A percentile compares a stretch with the other conserved stretches of the same genome.
These are phyloP conservation scores for Eulithis prunata DNA, from an alignment of 2,888 invertebrate species.

Conservation along the genomic window DNA sequence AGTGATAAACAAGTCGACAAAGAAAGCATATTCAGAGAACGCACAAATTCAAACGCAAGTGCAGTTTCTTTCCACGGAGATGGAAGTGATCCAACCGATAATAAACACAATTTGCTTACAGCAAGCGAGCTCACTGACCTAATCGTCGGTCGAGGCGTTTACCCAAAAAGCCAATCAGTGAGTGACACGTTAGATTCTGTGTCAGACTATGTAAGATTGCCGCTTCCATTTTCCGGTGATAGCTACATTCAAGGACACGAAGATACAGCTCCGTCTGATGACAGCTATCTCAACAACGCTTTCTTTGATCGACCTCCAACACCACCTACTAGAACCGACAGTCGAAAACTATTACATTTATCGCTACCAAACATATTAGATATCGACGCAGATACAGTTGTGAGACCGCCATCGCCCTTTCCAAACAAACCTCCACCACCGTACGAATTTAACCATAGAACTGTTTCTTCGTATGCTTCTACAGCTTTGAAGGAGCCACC, in stretches of 20 bases:
- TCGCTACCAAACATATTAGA: slow-evolving; percentile 79
- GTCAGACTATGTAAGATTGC: slow-evolving; percentile 94
- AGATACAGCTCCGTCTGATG: slow-evolving; percentile 85
- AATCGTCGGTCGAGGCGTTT: slow-evolving; percentile 91
- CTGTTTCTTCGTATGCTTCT: slow-evolving; percentile 66
- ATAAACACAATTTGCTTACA: slow-evolving; percentile 89
- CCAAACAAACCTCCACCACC: slow-evolving; percentile 87
- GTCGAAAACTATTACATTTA: slow-evolving; percentile 76
- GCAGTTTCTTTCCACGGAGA: slow-evolving; percentile 93
- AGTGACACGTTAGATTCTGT: slow-evolving; percentile 94
- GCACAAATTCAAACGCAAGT: slow-evolving; percentile 92
- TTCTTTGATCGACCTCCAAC: slow-evolving; percentile 86
- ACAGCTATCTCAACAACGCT: slow-evolving; percentile 76
- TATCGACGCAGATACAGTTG: slow-evolving; percentile 56
- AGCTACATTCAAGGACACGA: slow-evolving; percentile 85
- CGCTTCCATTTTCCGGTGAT: slow-evolving; percentile 83
- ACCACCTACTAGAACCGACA: slow-evolving; percentile 88
- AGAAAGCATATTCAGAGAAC: slow-evolving; percentile 83
- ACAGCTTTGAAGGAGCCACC: slow-evolving; percentile 85
- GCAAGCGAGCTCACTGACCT: slow-evolving; percentile 93
- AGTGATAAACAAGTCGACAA: slow-evolving; percentile 76
- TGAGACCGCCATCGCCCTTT: slow-evolving; percentile 53
- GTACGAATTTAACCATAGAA: slow-evolving; percentile 87
- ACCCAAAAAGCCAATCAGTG: slow-evolving; percentile 89
- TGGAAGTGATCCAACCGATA: slow-evolving; percentile 94